A percentile compares a stretch with the other conserved stretches of the same genome.
Conservation (phyloP, 1,140 invertebrate genomes). For the Zaprionus camerounensis region DNA sequence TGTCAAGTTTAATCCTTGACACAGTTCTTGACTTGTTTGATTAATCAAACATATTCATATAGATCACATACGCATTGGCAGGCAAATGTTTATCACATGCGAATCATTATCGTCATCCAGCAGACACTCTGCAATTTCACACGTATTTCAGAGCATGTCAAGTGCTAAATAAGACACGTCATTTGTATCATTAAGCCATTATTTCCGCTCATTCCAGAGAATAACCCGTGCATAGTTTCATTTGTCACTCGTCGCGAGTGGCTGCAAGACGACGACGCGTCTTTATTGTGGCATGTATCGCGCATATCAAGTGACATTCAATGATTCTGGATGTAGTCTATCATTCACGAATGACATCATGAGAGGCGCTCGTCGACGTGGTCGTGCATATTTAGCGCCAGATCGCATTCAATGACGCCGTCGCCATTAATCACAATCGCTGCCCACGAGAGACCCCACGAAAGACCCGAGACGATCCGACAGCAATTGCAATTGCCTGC, state of each 20-base stretch:
- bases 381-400: conserved; percentile 66
- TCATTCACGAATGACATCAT: conserved; percentile 65
- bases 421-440: conserved; percentile 77
- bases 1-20: not conserved
- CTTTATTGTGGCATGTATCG: conserved; percentile 35
- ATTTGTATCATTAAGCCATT: conserved; percentile 79
- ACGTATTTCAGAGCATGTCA: conserved; percentile 64
- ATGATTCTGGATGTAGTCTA: conserved; percentile 40
- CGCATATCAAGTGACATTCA: conserved; percentile 58
- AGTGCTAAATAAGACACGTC: conserved; percentile 59
- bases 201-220: conserved; percentile 69
- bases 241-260: conserved; percentile 58
- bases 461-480: conserved; percentile 21
- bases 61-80: conserved; percentile 5
- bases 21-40: conserved; percentile 1
- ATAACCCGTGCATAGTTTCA: conserved; percentile 43
- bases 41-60: conserved; percentile 10
- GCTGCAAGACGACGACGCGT: conserved; percentile 17
- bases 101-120: conserved; percentile 16
- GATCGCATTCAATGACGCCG: conserved; percentile 74
- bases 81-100: not conserved
- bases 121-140: conserved; percentile 39
- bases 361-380: conserved; percentile 24
- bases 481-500: conserved; percentile 63
- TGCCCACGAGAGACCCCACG: conserved; percentile 29